Evolutionary conservation across 2,888 invertebrate genomes (phyloP).

Genomic region (Epicampocera succincta): DNA sequence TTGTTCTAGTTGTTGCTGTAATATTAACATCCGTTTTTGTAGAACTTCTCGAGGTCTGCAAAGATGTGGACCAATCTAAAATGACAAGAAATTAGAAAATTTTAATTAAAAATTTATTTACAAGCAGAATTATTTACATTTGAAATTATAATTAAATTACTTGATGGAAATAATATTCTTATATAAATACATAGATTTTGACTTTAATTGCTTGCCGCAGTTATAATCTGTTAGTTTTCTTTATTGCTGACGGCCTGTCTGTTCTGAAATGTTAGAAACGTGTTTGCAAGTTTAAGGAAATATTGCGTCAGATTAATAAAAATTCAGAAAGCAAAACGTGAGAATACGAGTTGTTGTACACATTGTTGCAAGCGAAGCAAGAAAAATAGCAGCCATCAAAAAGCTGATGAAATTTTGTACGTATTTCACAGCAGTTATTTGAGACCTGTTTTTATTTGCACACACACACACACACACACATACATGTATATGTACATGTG

Average conservation of each 20-base stretch:
- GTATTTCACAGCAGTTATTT: conserved; percentile 7
- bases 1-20: conserved; percentile 41
- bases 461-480: too few relatives aligned
- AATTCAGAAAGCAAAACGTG: conserved; percentile 30
- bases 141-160: too few relatives aligned
- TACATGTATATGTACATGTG: too few relatives aligned
- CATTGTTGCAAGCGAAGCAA: not conserved
- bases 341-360: conserved; percentile 26
- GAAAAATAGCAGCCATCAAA: conserved; percentile 8
- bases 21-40: conserved; percentile 44
- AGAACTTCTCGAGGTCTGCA: conserved; percentile 57
- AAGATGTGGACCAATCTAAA: conserved; percentile 71
- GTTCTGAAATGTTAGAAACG: not conserved
- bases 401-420: conserved; percentile 39
- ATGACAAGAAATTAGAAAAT: conserved; percentile 20
- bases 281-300: conserved; percentile 44
- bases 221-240: too few relatives aligned
- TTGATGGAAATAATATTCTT: too few relatives aligned
- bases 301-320: conserved; percentile 63
- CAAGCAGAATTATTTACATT: too few relatives aligned
- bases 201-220: too few relatives aligned
- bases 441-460: not conserved
- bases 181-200: too few relatives aligned
- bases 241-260: too few relatives aligned
- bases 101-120: not conserved